These are phyloP conservation scores for Cyphomyrus discorhynchus DNA, from an alignment of 2,113 vertebrate genomes.

Conservation along the genomic window DNA sequence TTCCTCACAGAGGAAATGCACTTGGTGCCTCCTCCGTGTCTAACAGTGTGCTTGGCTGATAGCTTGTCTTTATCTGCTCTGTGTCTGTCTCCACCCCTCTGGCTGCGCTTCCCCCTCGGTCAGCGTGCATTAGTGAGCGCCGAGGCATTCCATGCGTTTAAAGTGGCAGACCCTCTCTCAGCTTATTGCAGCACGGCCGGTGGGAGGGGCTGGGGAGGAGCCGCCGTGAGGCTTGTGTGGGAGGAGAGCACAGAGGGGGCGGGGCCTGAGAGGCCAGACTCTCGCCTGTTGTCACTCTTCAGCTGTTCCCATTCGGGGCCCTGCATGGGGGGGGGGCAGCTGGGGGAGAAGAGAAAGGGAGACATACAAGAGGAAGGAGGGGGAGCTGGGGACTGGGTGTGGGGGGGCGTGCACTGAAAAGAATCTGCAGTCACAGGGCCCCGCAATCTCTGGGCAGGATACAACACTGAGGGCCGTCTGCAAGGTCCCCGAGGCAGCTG, in stretches of 20 bases:
- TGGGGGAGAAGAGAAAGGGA: background rate
- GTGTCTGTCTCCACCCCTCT: background rate
- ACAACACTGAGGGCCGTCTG: slow-evolving; percentile 39
- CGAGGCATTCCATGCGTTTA: slow-evolving; percentile 20
- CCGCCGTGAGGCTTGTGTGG: slow-evolving; percentile 25
- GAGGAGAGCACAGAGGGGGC: slow-evolving; percentile 27
- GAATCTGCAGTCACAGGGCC: slow-evolving; percentile 27
- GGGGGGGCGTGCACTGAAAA: slow-evolving; percentile 40
- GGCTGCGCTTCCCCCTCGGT: background rate
- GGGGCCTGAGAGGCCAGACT: slow-evolving; percentile 32
- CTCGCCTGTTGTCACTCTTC: slow-evolving; percentile 48
- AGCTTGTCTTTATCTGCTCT: background rate
- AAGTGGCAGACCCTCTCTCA: slow-evolving; percentile 31
- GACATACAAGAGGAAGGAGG: slow-evolving; percentile 1
- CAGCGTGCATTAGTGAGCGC: slow-evolving; percentile 2
- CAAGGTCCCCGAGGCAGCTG: slow-evolving; percentile 28
- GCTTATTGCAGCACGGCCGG: slow-evolving; percentile 26
- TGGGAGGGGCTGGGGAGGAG: slow-evolving; percentile 46
- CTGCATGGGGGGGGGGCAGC: background rate
- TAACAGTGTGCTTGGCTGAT: background rate
- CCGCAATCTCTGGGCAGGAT: slow-evolving; percentile 36
- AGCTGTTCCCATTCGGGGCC: slow-evolving; percentile 51
- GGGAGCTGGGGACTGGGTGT: background rate
- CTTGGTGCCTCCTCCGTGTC: background rate
- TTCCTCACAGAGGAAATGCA: background rate